Percentiles rank a stretch among this genome's conserved stretches.
Evolutionary conservation across 2,888 invertebrate genomes (phyloP).

Genomic region (Calameuta filiformis): DNA sequence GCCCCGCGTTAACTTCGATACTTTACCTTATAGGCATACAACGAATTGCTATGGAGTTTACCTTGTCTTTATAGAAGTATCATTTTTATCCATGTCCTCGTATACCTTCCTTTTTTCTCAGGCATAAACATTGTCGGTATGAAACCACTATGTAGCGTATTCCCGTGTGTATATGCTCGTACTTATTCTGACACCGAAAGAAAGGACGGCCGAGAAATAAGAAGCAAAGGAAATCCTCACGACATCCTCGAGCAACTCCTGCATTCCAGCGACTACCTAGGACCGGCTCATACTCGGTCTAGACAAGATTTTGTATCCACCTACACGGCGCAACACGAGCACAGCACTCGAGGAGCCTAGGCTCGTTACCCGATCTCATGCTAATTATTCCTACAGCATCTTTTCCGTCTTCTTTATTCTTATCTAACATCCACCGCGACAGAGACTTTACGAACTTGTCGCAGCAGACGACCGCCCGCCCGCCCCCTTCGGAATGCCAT

Average conservation of each 20-base stretch:
- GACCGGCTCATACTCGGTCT: background rate
- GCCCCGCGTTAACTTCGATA: background rate
- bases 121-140: background rate
- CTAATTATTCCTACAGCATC: conserved; percentile 3
- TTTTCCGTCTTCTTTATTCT: background rate
- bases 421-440: background rate
- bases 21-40: background rate
- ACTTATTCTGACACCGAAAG: background rate
- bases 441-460: background rate
- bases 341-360: background rate
- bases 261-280: conserved; percentile 2
- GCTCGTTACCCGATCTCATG: conserved; percentile 5
- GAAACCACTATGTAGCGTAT: background rate
- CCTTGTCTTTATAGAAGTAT: background rate
- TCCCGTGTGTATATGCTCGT: background rate
- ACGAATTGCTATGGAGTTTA: background rate
- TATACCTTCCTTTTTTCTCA: background rate
- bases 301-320: conserved; percentile 5
- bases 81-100: background rate
- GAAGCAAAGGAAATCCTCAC: background rate
- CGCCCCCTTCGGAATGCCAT: background rate
- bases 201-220: background rate
- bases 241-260: background rate
- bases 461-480: background rate
- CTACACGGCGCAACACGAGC: background rate